Base-by-base conservation (phyloP, 2,113 vertebrate genomes). In the Eubucco bourcierii region DNA sequence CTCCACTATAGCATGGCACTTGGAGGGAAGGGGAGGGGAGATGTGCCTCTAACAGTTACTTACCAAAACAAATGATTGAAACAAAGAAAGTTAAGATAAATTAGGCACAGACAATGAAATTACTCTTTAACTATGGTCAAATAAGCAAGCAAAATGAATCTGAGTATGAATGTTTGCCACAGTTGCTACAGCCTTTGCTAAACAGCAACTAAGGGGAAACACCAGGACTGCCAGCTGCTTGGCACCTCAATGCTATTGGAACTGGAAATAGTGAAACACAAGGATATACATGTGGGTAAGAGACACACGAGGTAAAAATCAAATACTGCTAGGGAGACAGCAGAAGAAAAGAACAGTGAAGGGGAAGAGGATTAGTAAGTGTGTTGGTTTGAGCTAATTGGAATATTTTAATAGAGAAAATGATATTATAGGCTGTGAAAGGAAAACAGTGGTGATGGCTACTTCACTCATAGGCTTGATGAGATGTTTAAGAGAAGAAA, bases 11-110 rank as follows among this genome's bases (percentile, higher is more conserved):
- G 21, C 58, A 63, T 39, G 72, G 53, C 47, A 89, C 83, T 93
- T 64, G 87, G 77, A 90, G 39, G 76, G 65, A 37, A 59, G 37
- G 76, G 72, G 10, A 90, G 53, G 74, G 58, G 65, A 92, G 77
- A 94, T 50, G 91, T 53, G 88, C 84, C 4, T 70, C 88, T 92
- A 94, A 94, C 81, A 65, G 84, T 91, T 95, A 97, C 94, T 97
- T 96, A 96, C 93, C 97, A 95, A 93, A 93, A 95, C 90, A 97
- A 96, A 92, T 56, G 88, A 94, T 88, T 82, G 73, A 93, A 95
- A 96, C 74, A 93, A 90, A 89, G 86, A 11, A 90, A 97, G 90
- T 93, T 94, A 93, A 93, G 90, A 95, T 77, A 86, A 88, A 96
- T 93, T 84, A 97, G 90, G 85, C 90, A 96, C 92, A 94, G 76